Evolutionary conservation across 2,113 vertebrate genomes (phyloP), one percentile per base, ranked within the genome.

Genomic region (Climacteris rufus): DNA sequence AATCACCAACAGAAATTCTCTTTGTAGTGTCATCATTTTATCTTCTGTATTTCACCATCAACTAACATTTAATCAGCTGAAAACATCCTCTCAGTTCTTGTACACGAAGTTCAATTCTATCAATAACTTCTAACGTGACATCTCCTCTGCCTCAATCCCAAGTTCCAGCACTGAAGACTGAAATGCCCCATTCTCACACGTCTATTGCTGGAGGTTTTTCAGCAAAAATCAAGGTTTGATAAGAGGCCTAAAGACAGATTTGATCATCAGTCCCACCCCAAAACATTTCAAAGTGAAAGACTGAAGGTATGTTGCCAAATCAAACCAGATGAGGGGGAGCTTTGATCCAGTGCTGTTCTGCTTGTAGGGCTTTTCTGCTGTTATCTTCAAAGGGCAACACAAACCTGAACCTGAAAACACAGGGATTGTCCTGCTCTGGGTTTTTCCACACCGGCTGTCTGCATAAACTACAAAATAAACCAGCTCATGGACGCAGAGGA

Each of bases 181-280:
- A 81, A 87, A 90, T 30, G 33, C 11, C 30, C 24, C 24, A 71
- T 37, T 37, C 66, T 79, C 64, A 45, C 81, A 59, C 68, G 78
- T 53, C 5, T 4, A 42, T 31, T 6, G 25, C 2, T 56, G 76
- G 35, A 86, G 33, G 30, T 7, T 87, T 88, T 93, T 91, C 74
- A 95, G 74, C 49, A 88, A 59, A 86, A 71, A 53, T 6, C 60
- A 59, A 59, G 37, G 13, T 89, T 85, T 83, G 70, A 40, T 92
- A 90, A 93, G 25, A 80, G 53, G 65, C 47, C 30, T 39, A 80
- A 96, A 85, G 92, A 94, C 72, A 94, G 96, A 95, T 59, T 13
- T 66, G 56, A 93, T 96, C 93, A 96, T 68, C 91, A 90, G 35
- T n/a, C 10, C 54, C 72, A 54, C 7, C 25, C 22, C n/a, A 61